Evolutionary conservation across 2,797 vertebrate species (phyloP).

Genomic region (Tachyglossus aculeatus): DNA sequence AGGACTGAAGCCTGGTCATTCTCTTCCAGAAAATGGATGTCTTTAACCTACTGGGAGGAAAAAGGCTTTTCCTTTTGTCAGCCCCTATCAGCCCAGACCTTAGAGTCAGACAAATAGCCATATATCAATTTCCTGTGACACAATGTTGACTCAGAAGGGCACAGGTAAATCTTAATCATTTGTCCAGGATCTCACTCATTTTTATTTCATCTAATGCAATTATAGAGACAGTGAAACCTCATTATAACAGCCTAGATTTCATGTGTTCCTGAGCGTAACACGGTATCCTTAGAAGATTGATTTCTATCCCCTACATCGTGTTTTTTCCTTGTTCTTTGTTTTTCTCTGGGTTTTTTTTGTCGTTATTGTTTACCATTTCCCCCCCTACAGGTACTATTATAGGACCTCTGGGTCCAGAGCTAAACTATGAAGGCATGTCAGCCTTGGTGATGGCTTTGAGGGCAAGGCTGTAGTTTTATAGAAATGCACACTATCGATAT

Average conservation of each 20-base stretch:
- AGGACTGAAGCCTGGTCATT: not conserved
- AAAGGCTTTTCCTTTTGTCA: not conserved
- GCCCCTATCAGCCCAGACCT: not conserved
- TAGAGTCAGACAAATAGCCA: slow-evolving; percentile 4
- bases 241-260: not conserved
- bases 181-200: not conserved
- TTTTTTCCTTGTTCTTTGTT: not conserved
- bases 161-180: not conserved
- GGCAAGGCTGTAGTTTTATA: not conserved
- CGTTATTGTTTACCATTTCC: too few species aligned
- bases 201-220: not conserved
- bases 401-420: too few species aligned
- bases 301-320: not conserved
- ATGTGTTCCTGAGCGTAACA: not conserved
- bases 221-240: not conserved
- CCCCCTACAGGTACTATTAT: too few species aligned
- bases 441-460: not conserved
- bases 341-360: too few species aligned
- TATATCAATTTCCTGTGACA: not conserved
- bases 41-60: slow-evolving; percentile 6
- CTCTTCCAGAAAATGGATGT: slow-evolving; percentile 5
- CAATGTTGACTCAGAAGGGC: not conserved
- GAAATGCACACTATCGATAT: not conserved
- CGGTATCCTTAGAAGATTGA: not conserved
- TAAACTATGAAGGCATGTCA: not conserved